Evolutionary conservation across 2,113 vertebrate genomes (phyloP).

Genomic region (Tauraco erythrolophus): DNA sequence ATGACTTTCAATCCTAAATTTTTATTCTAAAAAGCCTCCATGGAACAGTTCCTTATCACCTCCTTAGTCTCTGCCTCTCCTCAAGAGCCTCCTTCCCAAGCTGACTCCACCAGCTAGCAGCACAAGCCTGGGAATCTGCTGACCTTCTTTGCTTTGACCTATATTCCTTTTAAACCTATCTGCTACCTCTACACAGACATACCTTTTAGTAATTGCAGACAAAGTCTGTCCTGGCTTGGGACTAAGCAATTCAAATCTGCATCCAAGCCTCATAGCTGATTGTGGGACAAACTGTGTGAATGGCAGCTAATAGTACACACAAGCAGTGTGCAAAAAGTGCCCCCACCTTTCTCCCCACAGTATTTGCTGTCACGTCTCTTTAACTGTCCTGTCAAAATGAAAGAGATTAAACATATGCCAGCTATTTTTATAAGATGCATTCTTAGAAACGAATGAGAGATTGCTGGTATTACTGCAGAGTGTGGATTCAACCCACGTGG

Average conservation of each 20-base stretch:
- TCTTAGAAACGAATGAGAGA: not conserved
- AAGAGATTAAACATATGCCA: not conserved
- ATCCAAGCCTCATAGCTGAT: not conserved
- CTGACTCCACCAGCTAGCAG: not conserved
- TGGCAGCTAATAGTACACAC: not conserved
- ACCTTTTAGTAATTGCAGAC: not conserved
- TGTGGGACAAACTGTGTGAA: not conserved
- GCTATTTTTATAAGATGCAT: not conserved
- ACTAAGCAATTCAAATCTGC: not conserved
- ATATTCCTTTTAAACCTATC: not conserved
- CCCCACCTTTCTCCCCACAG: not conserved
- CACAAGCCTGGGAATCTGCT: not conserved
- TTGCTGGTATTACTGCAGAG: not conserved
- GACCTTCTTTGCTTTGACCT: not conserved
- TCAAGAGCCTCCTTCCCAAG: not conserved
- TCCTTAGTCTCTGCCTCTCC: not conserved
- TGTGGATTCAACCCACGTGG: accelerated
- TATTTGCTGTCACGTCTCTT: not conserved
- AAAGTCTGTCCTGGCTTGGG: not conserved
- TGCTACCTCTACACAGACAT: not conserved
- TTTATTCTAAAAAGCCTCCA: not conserved
- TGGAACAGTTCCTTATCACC: not conserved
- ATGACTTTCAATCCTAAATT: not conserved
- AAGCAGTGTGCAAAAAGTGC: not conserved
- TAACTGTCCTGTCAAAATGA: not conserved